Conservation (phyloP, 2,113 vertebrate species). For the Sander vitreus region DNA sequence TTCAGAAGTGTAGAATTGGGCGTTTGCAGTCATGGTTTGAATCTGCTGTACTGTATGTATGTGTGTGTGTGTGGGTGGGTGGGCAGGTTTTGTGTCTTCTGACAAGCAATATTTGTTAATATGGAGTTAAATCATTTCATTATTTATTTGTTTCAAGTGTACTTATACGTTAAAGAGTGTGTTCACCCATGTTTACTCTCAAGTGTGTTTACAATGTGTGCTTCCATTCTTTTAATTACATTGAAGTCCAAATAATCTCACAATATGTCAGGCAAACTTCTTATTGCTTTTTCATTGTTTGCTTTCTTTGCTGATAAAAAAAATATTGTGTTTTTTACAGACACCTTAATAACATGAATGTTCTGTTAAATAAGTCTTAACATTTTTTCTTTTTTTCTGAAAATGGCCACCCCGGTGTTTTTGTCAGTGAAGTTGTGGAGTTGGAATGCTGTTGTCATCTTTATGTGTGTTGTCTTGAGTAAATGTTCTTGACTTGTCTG, state of each 20-base stretch:
- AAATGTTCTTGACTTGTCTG: slow-evolving; percentile 21
- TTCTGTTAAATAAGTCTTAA: slow-evolving; percentile 36
- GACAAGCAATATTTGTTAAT: slow-evolving; percentile 63
- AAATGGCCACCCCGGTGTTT: slow-evolving; percentile 20
- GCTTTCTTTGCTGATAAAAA: slow-evolving; percentile 28
- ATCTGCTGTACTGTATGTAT: slow-evolving; percentile 29
- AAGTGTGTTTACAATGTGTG: slow-evolving; percentile 58
- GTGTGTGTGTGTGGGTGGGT: slow-evolving; percentile 21
- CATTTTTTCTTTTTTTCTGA: background rate
- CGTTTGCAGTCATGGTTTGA: slow-evolving; percentile 24
- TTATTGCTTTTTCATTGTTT: slow-evolving; percentile 27
- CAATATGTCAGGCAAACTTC: background rate
- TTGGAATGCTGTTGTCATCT: slow-evolving; percentile 5
- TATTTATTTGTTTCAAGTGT: slow-evolving; percentile 81
- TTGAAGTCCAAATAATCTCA: slow-evolving; percentile 18
- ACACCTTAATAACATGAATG: slow-evolving; percentile 27
- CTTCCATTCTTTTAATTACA: slow-evolving; percentile 8
- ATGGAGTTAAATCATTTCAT: slow-evolving; percentile 26
- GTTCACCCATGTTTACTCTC: slow-evolving; percentile 50
- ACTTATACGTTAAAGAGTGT: slow-evolving; percentile 63
- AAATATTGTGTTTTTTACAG: slow-evolving; percentile 21
- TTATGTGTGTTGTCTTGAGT: slow-evolving; percentile 28
- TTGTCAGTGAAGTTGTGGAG: slow-evolving; percentile 15
- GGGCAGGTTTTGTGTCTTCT: slow-evolving; percentile 33
- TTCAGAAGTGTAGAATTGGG: slow-evolving; percentile 5